Evolutionary conservation across 1,140 invertebrate genomes (phyloP).

Genomic region (Lucilia cuprina): DNA sequence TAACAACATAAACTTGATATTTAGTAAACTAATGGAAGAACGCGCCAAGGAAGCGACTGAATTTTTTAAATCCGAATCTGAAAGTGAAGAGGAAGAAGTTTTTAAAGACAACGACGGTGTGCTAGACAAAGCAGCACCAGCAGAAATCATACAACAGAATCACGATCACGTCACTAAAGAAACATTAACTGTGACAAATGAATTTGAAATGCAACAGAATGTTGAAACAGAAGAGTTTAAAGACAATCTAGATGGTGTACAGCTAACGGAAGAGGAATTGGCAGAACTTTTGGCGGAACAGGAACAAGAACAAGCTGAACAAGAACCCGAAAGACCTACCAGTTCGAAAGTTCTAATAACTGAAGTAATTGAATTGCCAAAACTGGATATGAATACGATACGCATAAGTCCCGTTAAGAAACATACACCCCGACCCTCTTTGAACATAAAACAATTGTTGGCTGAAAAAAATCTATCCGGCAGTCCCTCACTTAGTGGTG

Average conservation of each 20-base stretch:
- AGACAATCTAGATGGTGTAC: not conserved
- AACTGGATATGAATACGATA: conserved; percentile 49
- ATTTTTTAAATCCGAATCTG: conserved; percentile 67
- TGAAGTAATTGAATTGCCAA: conserved; percentile 54
- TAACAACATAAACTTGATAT: not conserved
- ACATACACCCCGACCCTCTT: conserved; percentile 42
- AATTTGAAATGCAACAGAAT: not conserved
- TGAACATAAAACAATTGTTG: conserved; percentile 41
- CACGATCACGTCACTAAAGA: not conserved
- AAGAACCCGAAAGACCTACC: not conserved
- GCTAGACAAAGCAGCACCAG: not conserved
- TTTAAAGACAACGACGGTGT: conserved; percentile 9
- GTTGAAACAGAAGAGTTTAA: not conserved
- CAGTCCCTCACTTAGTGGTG: conserved; percentile 63
- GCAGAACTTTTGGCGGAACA: not conserved
- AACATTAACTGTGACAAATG: not conserved
- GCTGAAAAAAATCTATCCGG: conserved; percentile 46
- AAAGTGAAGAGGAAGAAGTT: conserved; percentile 50
- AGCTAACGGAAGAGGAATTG: conserved; percentile 10
- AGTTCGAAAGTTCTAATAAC: conserved; percentile 45
- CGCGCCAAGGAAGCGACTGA: conserved; percentile 65
- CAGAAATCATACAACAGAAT: not conserved
- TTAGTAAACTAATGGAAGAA: conserved; percentile 64
- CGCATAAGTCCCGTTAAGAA: conserved; percentile 41
- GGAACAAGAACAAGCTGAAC: not conserved